Percentiles rank a stretch among this genome's conserved stretches.
phyloP scores from a whole-genome alignment of 2,113 vertebrate species.

The Nesogale talazaci region DNA sequence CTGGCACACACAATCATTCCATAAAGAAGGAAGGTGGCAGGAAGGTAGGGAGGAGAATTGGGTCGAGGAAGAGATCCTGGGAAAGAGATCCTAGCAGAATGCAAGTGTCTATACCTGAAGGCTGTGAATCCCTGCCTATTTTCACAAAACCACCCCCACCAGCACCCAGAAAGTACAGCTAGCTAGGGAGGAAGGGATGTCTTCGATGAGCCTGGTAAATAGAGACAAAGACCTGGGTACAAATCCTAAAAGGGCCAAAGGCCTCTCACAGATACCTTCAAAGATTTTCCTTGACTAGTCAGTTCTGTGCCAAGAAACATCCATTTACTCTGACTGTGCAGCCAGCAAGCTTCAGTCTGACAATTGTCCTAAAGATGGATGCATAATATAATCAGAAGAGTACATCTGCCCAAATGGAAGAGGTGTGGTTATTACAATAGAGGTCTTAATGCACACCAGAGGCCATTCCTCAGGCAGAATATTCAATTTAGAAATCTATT shows the following conservation, averaged over 20 bases:
- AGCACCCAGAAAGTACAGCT: not conserved
- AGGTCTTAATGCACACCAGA: constrained; percentile 62
- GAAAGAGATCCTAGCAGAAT: not conserved
- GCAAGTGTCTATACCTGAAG: not conserved
- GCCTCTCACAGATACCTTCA: not conserved
- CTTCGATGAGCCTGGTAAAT: not conserved
- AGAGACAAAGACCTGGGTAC: not conserved
- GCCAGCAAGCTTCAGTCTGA: constrained; percentile 18
- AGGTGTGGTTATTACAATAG: constrained; percentile 60
- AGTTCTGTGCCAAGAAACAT: constrained; percentile 56
- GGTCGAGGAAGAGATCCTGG: not conserved
- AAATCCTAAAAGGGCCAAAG: not conserved
- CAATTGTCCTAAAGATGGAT: constrained; percentile 63
- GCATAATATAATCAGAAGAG: constrained; percentile 70
- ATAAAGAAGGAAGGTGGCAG: not conserved
- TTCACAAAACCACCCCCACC: not conserved
- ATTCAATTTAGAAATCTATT: constrained; percentile 76
- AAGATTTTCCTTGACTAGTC: constrained; percentile 56
- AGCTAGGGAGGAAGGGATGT: not conserved
- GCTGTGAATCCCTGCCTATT: not conserved
- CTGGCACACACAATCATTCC: not conserved
- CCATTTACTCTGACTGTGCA: constrained; percentile 52
- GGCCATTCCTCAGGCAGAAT: constrained; percentile 69
- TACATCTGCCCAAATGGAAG: constrained; percentile 43
- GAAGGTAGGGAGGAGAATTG: not conserved